Base-by-base conservation (phyloP, 2,797 vertebrate species). In the Enteromius afrohamiltoni region DNA sequence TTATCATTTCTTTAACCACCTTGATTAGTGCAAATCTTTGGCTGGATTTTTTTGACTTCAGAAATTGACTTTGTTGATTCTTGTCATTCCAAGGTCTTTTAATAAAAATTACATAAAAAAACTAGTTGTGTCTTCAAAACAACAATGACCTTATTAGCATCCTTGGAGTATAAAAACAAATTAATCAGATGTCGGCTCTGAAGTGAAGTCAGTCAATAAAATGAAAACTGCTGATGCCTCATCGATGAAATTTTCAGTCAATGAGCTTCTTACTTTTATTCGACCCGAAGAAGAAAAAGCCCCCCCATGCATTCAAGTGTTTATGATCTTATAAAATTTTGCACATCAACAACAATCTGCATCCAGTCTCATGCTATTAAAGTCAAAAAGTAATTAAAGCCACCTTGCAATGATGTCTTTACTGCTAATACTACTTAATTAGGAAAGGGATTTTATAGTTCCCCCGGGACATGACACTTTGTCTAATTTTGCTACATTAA, bases 361-460 rank as follows among this genome's bases (percentile, higher is more conserved):
- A 74, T 88, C 85, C 85, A 86, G 85, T 91, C 89, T 91, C 88
- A 87, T 71, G 83, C 86, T 88, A 91, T 93, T 93, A 93, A 95
- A 94, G 93, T 91, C 89, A 89, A 91, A 89, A 91, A 89, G 90
- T 94, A 93, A 95, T 94, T 94, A 93, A 94, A 93, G 90, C 83
- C 89, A 89, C 87, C 88, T 92, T 87, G 88, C 90, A 92, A 92
- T 91, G 88, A 90, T 91, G 89, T 88, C 89, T 89, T 87, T 71
- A 64, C 77, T 69, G 77, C 83, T 84, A 79, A 87, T 88, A 86
- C 83, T 79, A 60, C 85, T 88, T 89, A 86, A 86, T 90, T 87
- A 87, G 73, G 79, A 79, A 70, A 49, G 83, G 79, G 77, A 78
- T 83, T 88, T 85, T 89, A 90, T 89, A 86, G 87, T 89, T 88